Base-by-base conservation (phyloP, 1,140 invertebrate species). In the Neocloeon triangulifer region DNA sequence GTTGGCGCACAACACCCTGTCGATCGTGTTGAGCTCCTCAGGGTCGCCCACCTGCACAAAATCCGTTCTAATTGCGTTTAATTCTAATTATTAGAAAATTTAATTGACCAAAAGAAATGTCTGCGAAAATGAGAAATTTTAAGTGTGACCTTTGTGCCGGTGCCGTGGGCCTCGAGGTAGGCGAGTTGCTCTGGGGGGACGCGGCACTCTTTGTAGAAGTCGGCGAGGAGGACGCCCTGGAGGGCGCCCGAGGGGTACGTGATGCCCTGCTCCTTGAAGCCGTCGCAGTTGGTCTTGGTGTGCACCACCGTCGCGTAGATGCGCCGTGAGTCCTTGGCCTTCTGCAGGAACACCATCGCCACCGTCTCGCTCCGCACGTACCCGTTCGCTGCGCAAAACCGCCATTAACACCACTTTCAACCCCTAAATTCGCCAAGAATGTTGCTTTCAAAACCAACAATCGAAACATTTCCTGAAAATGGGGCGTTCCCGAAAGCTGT, bases 151-250 rank as follows among this genome's bases (percentile, higher is more conserved):
- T 35, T 29, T 12, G 34, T 44, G 59, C 65, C 72, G 15, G 88
- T 94, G 26, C 86, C 86, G 49, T 96, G 88, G 30, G 84, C 81
- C 52, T 97, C 91, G 10, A 96, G 58, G 45, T 73, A 96, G 17
- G 65, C 65, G 9, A 96, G 51, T 4, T 48, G 50, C 2, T 48
- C 56, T 0, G 84, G 81, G 30, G 70, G 56, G 2, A 94, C 44
- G 17, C 66, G 62, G 39, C 78, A 74, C 43, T 92, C 82, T n/a
- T 66, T 52, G 47, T 95, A 95, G 41, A 91, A 79, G 43, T 89
- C 76, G 14, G 62, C 51, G 0, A 95, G 50, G 1, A 96, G 55
- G 30, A 61, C 52, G 37, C 72, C 69, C 51, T 96, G 89, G 31
- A 80, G 61, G 13, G 66, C 56, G 17, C 78, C 79, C 2, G 80